A percentile compares a stretch with the other conserved stretches of the same genome.
Evolutionary conservation across 2,888 invertebrate species (phyloP).

Genomic region (Cataglyphis albicans): DNA sequence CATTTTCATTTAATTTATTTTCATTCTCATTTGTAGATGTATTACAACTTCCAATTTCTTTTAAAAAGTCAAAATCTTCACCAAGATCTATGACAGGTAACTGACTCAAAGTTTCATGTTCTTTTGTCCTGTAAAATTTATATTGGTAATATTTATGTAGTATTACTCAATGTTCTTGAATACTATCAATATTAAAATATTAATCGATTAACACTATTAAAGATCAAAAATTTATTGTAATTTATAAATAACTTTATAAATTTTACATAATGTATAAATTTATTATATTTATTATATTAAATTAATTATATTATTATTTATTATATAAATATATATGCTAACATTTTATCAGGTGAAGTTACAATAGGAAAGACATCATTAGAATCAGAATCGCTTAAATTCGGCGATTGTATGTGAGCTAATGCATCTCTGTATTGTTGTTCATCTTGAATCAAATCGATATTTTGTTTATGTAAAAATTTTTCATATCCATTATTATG

Average conservation of each 20-base stretch:
- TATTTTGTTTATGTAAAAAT: constrained; percentile 18
- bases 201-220: background rate
- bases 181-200: background rate
- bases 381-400: constrained; percentile 80
- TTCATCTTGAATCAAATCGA: background rate
- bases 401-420: constrained; percentile 51
- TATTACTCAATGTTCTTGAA: background rate
- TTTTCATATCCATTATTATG: background rate
- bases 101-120: constrained; percentile 70
- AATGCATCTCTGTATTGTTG: background rate
- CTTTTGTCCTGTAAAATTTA: constrained; percentile 6
- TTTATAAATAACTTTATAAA: background rate
- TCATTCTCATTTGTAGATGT: constrained; percentile 5
- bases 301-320: background rate
- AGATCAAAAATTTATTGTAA: background rate
- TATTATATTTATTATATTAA: background rate
- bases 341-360: background rate
- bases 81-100: constrained; percentile 82
- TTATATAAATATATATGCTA: background rate
- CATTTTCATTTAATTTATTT: constrained; percentile 31
- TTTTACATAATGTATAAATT: background rate
- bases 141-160: background rate
- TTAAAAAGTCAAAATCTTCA: constrained; percentile 80
- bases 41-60: constrained; percentile 46
- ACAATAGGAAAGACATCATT: constrained; percentile 58